phyloP scores from a whole-genome alignment of 2,888 invertebrate genomes.

The Xestia c-nigrum region DNA sequence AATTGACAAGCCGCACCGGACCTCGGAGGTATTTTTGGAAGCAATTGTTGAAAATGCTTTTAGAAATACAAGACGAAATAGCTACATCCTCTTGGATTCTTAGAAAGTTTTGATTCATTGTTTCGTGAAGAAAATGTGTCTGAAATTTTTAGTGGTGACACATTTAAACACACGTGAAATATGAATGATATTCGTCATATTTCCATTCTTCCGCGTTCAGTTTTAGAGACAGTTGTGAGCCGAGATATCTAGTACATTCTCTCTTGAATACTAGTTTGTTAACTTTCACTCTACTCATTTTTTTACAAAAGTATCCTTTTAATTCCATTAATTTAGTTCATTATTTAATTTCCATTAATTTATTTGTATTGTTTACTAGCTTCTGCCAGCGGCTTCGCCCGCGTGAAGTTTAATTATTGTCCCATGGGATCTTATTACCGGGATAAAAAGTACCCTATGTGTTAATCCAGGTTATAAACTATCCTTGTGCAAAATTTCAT shows the following conservation, averaged over 20 bases:
- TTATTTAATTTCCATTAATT: too few species aligned
- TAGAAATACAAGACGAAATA: conserved; percentile 56
- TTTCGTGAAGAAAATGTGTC: conserved; percentile 15
- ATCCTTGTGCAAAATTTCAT: too few species aligned
- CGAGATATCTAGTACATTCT: not conserved
- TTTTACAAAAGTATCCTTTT: not conserved
- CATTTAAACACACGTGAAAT: conserved; percentile 4
- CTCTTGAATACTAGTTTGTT: not conserved
- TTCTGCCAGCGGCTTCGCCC: too few species aligned
- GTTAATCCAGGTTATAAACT: too few species aligned
- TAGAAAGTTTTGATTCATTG: conserved; percentile 42
- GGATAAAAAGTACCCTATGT: too few species aligned
- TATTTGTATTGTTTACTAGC: too few species aligned
- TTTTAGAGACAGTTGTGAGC: not conserved
- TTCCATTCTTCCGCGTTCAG: conserved; percentile 1
- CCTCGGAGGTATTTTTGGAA: conserved; percentile 53
- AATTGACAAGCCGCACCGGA: conserved; percentile 68
- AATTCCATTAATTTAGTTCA: too few species aligned
- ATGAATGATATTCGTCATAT: conserved; percentile 13
- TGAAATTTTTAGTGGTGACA: conserved; percentile 20
- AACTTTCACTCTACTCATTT: not conserved
- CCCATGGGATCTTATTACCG: too few species aligned
- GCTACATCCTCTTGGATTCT: conserved; percentile 43
- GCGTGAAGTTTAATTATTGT: too few species aligned
- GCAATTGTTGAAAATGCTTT: conserved; percentile 67